Base-by-base conservation (phyloP, 2,888 invertebrate species). In the Romanomermis culicivorax region DNA sequence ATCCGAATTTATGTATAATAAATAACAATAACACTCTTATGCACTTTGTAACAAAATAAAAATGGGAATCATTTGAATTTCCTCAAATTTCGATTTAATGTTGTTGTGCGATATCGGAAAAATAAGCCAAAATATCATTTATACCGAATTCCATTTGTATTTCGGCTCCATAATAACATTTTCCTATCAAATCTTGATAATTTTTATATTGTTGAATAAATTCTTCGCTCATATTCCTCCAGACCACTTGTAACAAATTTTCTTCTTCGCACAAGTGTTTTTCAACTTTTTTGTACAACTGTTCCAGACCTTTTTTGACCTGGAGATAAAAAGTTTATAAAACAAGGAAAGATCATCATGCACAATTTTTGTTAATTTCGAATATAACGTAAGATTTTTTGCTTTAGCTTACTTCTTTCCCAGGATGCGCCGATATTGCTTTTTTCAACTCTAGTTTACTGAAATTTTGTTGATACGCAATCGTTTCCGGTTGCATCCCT, bases 181-280 rank as follows among this genome's bases (percentile, higher is more conserved):
- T 80, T 65, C 84, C 84, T 67, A 95, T 86, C 62, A 89, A 78
- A 63, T 84, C 83, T 73, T 91, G 87, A 63, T 93, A 80, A 64
- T 82, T 79, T 70, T 85, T 86, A 72, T 93, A 88, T 71, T 95
- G 95, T 63, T 83, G 81, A 64, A 97, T 84, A 73, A 97, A 95
- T 76, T 95, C 93, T 71, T 93, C 88, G 76, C 95, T 93, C 93
- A 97, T 93, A 64, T 89, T 86, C 68, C 88, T 80, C 97, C 97
- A 97, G 56, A 97, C 95, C 52, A 97, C 95, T 77, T 86, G 85
- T 64, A 89, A 76, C 60, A 91, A 76, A 67, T 87, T 89, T 29
- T 69, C 69, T 52, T 87, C 86, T 72, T 89, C 89, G 65, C 85
- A 86, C 49, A 95, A 75, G 72, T 97, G 93, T 74, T 95, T 95